Conservation (phyloP, 2,113 vertebrate genomes). For the Guaruba guarouba region DNA sequence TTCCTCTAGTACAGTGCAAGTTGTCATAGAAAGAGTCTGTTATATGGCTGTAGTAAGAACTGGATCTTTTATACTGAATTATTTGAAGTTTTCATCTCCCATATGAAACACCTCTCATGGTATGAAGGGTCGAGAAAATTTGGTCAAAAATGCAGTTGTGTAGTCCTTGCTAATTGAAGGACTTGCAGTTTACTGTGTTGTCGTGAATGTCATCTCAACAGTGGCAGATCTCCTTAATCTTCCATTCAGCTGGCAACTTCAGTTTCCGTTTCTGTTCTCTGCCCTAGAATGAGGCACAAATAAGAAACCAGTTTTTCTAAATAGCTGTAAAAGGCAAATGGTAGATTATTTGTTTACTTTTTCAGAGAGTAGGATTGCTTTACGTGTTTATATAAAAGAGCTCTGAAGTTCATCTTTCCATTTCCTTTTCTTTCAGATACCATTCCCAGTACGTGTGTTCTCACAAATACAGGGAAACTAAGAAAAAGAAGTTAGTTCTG, state of each 20-base stretch:
- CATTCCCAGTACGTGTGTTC: neutral
- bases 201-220: neutral
- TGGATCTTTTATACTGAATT: neutral
- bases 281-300: neutral
- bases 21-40: neutral
- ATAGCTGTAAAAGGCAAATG: neutral
- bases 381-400: neutral
- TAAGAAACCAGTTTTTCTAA: neutral
- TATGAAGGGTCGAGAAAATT: neutral
- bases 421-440: neutral
- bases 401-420: neutral
- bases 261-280: neutral
- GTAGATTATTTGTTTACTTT: neutral
- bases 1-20: neutral
- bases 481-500: neutral
- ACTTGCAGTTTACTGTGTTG: neutral
- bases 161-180: neutral
- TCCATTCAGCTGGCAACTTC: neutral
- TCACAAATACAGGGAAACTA: neutral
- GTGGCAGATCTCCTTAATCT: neutral
- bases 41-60: neutral
- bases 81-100: neutral
- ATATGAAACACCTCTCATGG: neutral
- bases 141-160: neutral
- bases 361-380: neutral